A percentile compares a stretch with the other conserved stretches of the same genome.
Conservation (phyloP, 1,140 invertebrate species). For the Agraylea sexmaculata region DNA sequence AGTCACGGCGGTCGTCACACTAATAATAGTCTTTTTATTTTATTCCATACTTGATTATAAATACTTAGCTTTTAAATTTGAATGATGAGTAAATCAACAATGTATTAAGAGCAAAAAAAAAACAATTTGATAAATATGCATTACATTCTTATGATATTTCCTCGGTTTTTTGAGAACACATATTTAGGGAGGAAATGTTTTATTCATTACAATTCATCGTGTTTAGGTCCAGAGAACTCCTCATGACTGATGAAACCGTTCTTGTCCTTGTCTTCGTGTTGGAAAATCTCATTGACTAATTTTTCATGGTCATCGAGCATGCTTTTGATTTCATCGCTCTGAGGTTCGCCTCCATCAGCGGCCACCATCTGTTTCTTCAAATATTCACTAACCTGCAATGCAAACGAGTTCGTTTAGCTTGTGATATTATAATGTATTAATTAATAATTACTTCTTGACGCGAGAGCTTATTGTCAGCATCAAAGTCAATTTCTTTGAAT, state of each 20-base stretch:
- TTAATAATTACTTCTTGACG: slow-evolving; percentile 72
- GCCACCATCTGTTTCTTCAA: slow-evolving; percentile 82
- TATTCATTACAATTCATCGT: slow-evolving; percentile 79
- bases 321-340: slow-evolving; percentile 67
- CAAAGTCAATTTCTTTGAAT: slow-evolving; percentile 90
- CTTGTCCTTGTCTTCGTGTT: slow-evolving; percentile 91
- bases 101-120: too few species aligned
- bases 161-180: too few species aligned
- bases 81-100: too few species aligned
- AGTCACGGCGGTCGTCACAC: too few species aligned
- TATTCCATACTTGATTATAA: too few species aligned
- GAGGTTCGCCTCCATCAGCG: slow-evolving; percentile 52
- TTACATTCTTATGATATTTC: too few species aligned
- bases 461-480: slow-evolving; percentile 81
- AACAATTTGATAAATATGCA: too few species aligned
- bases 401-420: neutral
- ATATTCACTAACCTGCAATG: slow-evolving; percentile 71
- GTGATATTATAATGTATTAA: neutral
- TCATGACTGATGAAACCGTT: slow-evolving; percentile 92
- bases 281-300: slow-evolving; percentile 91
- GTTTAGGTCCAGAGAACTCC: slow-evolving; percentile 93
- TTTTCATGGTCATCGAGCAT: slow-evolving; percentile 85
- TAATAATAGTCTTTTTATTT: too few species aligned
- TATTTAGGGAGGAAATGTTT: too few species aligned
- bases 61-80: too few species aligned